These are phyloP conservation scores for Hippocampus abdominalis DNA, from an alignment of 2,113 vertebrate species.

Conservation along the genomic window DNA sequence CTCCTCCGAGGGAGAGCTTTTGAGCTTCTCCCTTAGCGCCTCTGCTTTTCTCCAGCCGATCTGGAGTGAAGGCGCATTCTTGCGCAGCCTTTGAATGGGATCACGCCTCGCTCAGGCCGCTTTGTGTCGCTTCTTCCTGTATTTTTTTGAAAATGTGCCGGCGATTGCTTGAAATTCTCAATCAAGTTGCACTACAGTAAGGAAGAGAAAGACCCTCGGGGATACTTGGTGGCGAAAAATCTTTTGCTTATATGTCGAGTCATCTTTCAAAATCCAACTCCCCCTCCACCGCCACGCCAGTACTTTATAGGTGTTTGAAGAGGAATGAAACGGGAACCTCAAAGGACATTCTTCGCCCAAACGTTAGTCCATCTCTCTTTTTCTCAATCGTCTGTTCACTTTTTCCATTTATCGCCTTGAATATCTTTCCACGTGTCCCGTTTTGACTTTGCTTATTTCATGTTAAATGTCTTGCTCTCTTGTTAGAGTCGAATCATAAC, in stretches of 20 bases:
- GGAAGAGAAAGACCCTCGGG: conserved; percentile 19
- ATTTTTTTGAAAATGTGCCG: neutral
- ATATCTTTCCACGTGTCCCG: neutral
- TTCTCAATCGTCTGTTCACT: conserved; percentile 7
- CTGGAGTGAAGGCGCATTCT: conserved; percentile 41
- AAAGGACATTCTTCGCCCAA: conserved; percentile 14
- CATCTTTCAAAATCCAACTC: conserved; percentile 16
- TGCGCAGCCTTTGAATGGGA: conserved; percentile 39
- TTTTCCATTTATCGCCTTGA: neutral
- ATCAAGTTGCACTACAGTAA: conserved; percentile 1
- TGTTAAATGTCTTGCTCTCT: neutral
- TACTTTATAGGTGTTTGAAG: conserved; percentile 29
- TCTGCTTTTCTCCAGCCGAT: conserved; percentile 7
- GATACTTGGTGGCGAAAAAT: conserved; percentile 40
- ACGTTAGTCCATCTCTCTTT: conserved; percentile 3
- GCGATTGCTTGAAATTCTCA: neutral
- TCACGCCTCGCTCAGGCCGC: conserved; percentile 22
- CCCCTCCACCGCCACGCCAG: neutral
- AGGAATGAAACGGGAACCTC: conserved; percentile 32
- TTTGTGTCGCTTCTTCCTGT: conserved; percentile 25
- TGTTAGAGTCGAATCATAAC: neutral
- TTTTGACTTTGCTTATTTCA: neutral
- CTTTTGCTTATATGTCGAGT: conserved; percentile 31
- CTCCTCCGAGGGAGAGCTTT: conserved; percentile 34
- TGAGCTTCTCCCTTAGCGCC: conserved; percentile 26